Conservation (phyloP, 2,113 vertebrate genomes). For the Vicugna pacos region DNA sequence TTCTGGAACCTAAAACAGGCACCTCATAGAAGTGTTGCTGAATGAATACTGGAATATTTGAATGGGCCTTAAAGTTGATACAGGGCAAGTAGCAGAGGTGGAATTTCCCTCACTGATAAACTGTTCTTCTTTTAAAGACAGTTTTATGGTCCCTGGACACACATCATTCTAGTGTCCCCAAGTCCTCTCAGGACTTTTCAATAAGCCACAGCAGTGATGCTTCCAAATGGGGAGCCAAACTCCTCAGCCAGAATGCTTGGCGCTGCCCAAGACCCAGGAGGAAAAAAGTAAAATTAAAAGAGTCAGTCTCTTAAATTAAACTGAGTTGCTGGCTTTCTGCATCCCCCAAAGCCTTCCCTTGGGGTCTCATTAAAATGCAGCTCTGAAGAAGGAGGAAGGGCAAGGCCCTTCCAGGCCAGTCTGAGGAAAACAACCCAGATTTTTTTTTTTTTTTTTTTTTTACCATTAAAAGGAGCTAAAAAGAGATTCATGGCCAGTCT, state of each 20-base stretch:
- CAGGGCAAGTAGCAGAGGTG: not conserved
- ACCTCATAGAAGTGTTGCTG: not conserved
- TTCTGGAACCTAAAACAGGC: not conserved
- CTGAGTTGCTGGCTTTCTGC: not conserved
- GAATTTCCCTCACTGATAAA: not conserved
- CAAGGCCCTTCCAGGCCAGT: not conserved
- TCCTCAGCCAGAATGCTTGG: not conserved
- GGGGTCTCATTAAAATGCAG: conserved; percentile 66
- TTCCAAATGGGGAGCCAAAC: not conserved
- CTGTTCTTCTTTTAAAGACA: not conserved
- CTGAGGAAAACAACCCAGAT: not conserved
- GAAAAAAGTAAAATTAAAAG: not conserved
- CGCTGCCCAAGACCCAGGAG: not conserved
- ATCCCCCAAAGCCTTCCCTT: not conserved
- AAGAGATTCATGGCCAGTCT: not conserved
- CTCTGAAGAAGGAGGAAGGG: not conserved
- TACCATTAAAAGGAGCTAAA: not conserved
- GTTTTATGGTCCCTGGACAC: not conserved
- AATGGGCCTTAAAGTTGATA: not conserved
- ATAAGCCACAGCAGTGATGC: not conserved
- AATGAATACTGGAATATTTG: not conserved
- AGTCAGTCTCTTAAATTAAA: conserved; percentile 45
- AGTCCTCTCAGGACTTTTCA: not conserved
- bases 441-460: not conserved
- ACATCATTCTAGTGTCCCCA: not conserved